Conservation (phyloP, 2,797 vertebrate species). For the Caiman crocodilus region DNA sequence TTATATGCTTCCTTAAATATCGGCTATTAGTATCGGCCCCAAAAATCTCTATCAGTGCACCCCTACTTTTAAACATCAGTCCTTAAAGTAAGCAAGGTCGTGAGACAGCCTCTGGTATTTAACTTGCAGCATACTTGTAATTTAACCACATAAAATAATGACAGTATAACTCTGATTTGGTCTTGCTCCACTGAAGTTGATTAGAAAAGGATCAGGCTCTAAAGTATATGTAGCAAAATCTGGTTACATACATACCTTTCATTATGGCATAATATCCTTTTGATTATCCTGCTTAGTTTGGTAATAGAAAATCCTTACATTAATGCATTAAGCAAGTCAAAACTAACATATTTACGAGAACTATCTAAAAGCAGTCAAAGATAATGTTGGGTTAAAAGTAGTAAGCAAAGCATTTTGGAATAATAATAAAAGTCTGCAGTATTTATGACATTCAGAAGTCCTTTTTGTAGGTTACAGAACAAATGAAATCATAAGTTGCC, state of each 20-base stretch:
- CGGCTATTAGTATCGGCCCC: no score
- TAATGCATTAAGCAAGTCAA: neutral
- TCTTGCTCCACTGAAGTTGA: neutral
- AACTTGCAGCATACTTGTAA: neutral
- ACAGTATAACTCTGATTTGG: neutral
- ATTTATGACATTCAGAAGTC: constrained; percentile 36
- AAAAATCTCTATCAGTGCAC: no score
- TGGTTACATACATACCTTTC: neutral
- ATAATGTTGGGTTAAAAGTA: neutral
- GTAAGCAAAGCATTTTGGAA: constrained; percentile 33
- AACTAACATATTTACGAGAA: neutral
- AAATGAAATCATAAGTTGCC: constrained; percentile 70
- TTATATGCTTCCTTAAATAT: no score
- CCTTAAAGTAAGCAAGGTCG: neutral
- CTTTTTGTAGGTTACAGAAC: constrained; percentile 56
- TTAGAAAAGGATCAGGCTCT: neutral
- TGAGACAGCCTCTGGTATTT: neutral
- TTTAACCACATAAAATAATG: neutral
- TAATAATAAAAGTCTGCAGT: neutral
- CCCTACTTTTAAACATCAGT: neutral
- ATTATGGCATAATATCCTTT: fast-evolving
- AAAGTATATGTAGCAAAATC: neutral
- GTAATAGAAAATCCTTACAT: neutral
- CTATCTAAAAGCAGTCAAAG: constrained; percentile 6
- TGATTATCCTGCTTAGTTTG: neutral